phyloP scores from a whole-genome alignment of 2,113 vertebrate genomes.

The Coptodon bakossiorum region DNA sequence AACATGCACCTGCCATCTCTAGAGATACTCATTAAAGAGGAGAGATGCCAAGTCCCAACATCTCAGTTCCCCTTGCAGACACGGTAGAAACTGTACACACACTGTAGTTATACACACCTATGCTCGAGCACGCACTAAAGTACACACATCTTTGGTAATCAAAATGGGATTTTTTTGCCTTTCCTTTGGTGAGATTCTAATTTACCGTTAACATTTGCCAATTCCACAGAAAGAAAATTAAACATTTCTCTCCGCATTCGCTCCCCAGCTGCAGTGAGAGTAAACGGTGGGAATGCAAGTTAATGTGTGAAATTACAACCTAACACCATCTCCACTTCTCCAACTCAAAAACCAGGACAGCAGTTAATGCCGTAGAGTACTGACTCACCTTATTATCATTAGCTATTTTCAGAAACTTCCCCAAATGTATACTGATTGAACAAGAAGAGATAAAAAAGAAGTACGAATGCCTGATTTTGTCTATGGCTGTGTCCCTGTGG shows the following conservation, averaged over 20 bases:
- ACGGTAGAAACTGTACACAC: neutral
- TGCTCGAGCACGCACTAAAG: neutral
- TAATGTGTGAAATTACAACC: conserved; percentile 50
- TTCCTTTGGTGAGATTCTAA: neutral
- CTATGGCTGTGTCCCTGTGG: neutral
- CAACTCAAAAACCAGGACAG: conserved; percentile 8
- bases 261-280: neutral
- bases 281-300: conserved; percentile 3
- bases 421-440: conserved; percentile 19
- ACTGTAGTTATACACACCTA: neutral
- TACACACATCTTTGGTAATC: neutral
- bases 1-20: conserved; percentile 75
- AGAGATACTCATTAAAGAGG: conserved; percentile 73
- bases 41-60: conserved; percentile 42
- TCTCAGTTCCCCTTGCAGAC: conserved; percentile 27
- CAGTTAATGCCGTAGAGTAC: neutral
- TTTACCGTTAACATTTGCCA: conserved; percentile 9
- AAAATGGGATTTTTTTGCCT: neutral
- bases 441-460: conserved; percentile 24
- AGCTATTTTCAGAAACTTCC: conserved; percentile 30
- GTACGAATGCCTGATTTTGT: neutral
- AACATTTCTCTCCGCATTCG: conserved; percentile 8
- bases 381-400: conserved; percentile 30
- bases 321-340: conserved; percentile 25
- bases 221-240: conserved; percentile 20